These are phyloP conservation scores for Clostera curtula DNA, from an alignment of 2,888 invertebrate genomes.

Conservation along the genomic window DNA sequence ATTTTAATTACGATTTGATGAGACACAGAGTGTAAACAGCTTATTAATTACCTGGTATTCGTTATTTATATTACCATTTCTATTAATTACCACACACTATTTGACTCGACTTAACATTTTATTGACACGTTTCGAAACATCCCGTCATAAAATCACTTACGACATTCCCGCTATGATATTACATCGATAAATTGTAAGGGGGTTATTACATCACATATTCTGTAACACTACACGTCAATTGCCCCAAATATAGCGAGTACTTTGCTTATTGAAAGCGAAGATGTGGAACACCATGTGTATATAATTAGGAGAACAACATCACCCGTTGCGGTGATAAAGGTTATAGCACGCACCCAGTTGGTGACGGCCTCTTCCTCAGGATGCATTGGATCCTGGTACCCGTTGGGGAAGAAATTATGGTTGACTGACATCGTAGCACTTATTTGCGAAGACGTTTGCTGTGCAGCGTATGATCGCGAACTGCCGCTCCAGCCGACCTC, in stretches of 20 bases:
- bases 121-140: constrained; percentile 7
- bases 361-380: constrained; percentile 75
- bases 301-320: too few species aligned
- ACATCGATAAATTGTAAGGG: constrained; percentile 30
- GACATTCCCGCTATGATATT: constrained; percentile 33
- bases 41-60: neutral
- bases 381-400: constrained; percentile 69
- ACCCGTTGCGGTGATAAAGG: constrained; percentile 14
- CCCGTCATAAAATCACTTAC: constrained; percentile 28
- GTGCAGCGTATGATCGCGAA: constrained; percentile 57
- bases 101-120: neutral
- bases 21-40: too few species aligned
- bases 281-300: constrained; percentile 16
- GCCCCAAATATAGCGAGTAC: constrained; percentile 60
- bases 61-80: too few species aligned
- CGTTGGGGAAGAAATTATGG: constrained; percentile 71
- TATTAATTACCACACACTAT: neutral
- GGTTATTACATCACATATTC: constrained; percentile 63
- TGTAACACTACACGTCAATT: constrained; percentile 57
- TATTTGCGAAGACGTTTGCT: constrained; percentile 50
- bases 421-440: constrained; percentile 59
- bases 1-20: too few species aligned
- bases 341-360: constrained; percentile 73
- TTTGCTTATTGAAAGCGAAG: too few species aligned
- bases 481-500: constrained; percentile 62